Base-by-base conservation (phyloP, 2,113 vertebrate species). In the Halcyon senegalensis region DNA sequence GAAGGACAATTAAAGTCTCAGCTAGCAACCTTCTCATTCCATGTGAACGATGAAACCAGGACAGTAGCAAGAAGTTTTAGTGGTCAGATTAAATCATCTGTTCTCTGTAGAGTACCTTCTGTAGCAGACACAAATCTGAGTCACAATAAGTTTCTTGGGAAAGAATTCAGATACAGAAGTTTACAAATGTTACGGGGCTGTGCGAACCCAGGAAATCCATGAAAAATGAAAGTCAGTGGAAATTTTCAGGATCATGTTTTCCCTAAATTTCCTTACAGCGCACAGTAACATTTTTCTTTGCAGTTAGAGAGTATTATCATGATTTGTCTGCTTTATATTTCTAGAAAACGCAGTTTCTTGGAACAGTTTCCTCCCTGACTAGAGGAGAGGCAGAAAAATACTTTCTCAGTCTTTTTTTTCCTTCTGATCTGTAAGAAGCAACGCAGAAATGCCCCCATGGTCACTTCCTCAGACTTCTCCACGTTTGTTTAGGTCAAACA, bases 401-500 rank as follows among this genome's bases (percentile, higher is more conserved):
- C n/a, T 77, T 89, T 51, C 89, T 39, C 74, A 85, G 62, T 96
- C 89, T 91, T 94, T 94, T 93, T 95, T 95, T 89, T 95, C 86
- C 69, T 93, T 93, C 90, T 95, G 90, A 94, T 82, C 53, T 89
- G 41, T 86, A 92, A 75, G 18, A 73, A 92, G 37, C 56, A 63
- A 58, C 84, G 86, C 58, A 84, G 59, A 92, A 76, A 76, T 68
- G 20, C 62, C 62, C n/a, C 56, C 79, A 5, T 48, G 70, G 60
- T 79, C 39, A 41, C 51, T 87, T 93, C 92, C 59, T 93, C 80
- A 87, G 68, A 85, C 79, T 95, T 96, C 37, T 14, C 73, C 35
- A 68, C 9, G 1, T 93, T 94, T 90, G 51, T 97, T 60, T 96
- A 99, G 99, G 96, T 97, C 98, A 81, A 98, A 98, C 97, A 99